Evolutionary conservation across 2,888 invertebrate genomes (phyloP).

Genomic region (Eupithecia tripunctaria): DNA sequence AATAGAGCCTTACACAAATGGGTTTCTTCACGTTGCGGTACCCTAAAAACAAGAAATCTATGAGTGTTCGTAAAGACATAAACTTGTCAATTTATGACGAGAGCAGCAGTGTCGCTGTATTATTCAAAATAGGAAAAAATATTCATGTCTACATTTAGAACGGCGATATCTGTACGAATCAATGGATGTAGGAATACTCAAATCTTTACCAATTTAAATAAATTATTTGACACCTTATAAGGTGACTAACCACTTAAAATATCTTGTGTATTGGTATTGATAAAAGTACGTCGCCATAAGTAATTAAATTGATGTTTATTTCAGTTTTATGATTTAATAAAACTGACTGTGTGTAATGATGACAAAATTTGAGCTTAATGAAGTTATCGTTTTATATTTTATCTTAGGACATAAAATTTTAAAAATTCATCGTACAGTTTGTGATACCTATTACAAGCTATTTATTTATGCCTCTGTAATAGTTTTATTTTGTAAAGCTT

Average conservation of each 20-base stretch:
- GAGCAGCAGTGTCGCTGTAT: constrained; percentile 41
- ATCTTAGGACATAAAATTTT: no score
- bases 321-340: constrained; percentile 1
- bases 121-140: constrained; percentile 39
- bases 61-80: constrained; percentile 47
- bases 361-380: neutral
- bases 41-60: constrained; percentile 42
- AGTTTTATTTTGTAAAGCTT: no score
- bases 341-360: neutral
- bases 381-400: neutral
- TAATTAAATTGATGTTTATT: constrained; percentile 17
- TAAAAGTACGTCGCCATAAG: constrained; percentile 7
- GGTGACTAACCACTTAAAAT: constrained; percentile 31
- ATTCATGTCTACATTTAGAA: constrained; percentile 42
- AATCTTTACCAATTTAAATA: constrained; percentile 33
- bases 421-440: no score
- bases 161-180: constrained; percentile 30
- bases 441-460: no score
- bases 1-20: neutral
- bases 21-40: neutral
- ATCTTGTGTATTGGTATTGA: constrained; percentile 14
- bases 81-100: constrained; percentile 50
- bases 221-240: constrained; percentile 36
- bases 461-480: no score
- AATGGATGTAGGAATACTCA: constrained; percentile 28